A percentile compares a stretch with the other conserved stretches of the same genome.
Conservation (phyloP, 2,797 vertebrate genomes). For the Alca torda region DNA sequence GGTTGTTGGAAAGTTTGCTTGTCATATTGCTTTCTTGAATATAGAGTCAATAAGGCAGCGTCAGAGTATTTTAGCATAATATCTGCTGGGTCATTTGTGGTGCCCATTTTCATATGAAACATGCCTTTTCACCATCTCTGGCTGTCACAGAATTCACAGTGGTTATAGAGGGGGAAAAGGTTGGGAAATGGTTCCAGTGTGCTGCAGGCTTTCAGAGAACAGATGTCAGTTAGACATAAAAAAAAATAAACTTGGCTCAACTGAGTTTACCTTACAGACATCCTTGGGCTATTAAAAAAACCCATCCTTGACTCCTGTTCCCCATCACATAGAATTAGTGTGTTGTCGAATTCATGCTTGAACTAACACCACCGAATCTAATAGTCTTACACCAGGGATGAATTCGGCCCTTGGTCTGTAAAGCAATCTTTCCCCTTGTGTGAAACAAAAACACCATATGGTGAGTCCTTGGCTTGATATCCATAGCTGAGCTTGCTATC, state of each 20-base stretch:
- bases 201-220: constrained; percentile 52
- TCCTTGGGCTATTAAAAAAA: constrained; percentile 21
- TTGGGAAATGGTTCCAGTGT: background rate
- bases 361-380: constrained; percentile 12
- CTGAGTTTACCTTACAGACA: constrained; percentile 34
- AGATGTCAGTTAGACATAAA: constrained; percentile 51
- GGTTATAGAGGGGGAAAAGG: background rate
- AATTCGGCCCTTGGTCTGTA: constrained; percentile 39
- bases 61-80: background rate
- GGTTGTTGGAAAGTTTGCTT: background rate
- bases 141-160: background rate
- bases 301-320: constrained; percentile 2
- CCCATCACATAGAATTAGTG: constrained; percentile 31
- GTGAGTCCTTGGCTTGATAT: constrained; percentile 53
- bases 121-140: background rate
- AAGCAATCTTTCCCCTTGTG: constrained; percentile 32
- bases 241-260: constrained; percentile 38
- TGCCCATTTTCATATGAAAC: background rate
- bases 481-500: constrained; percentile 16
- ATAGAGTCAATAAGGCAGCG: background rate
- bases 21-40: background rate
- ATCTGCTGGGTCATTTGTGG: background rate
- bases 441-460: constrained; percentile 66
- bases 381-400: background rate
- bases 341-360: constrained; percentile 34